Conservation (phyloP, 2,797 vertebrate genomes). For the Poeciliopsis infans region DNA sequence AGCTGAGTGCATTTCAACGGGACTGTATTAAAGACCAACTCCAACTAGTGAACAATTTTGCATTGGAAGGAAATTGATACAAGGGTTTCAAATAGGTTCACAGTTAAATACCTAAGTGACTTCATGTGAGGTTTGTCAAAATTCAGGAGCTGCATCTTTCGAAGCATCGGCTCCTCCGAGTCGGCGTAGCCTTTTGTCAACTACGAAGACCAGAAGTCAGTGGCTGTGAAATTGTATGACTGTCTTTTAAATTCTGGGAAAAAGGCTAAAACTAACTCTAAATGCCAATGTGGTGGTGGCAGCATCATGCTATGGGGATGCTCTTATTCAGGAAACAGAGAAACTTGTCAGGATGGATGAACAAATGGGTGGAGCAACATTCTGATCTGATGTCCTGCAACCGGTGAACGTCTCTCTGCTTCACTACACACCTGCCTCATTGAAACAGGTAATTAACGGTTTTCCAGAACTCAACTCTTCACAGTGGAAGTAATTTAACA, state of each 20-base stretch:
- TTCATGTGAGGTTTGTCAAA: not conserved
- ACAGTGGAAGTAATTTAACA: not conserved
- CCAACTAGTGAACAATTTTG: not conserved
- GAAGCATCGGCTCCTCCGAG: too few relatives aligned
- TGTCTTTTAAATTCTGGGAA: not conserved
- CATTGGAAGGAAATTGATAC: not conserved
- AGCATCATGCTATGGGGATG: not conserved
- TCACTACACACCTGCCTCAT: not conserved
- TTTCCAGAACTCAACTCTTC: not conserved
- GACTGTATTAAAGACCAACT: not conserved
- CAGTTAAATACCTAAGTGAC: not conserved
- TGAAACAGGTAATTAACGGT: not conserved
- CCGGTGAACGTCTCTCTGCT: not conserved
- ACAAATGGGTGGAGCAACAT: not conserved
- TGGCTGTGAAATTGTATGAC: not conserved
- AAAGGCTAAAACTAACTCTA: not conserved
- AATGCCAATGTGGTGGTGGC: not conserved
- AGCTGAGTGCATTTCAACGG: not conserved
- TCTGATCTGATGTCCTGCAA: not conserved
- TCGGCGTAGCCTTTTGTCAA: too few relatives aligned
- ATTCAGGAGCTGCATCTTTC: not conserved
- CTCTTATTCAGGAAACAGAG: not conserved
- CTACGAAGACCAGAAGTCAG: not conserved
- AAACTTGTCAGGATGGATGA: not conserved
- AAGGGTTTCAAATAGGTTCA: not conserved